Evolutionary conservation across 2,888 invertebrate species (phyloP).

Genomic region (Teleiodes luculella): DNA sequence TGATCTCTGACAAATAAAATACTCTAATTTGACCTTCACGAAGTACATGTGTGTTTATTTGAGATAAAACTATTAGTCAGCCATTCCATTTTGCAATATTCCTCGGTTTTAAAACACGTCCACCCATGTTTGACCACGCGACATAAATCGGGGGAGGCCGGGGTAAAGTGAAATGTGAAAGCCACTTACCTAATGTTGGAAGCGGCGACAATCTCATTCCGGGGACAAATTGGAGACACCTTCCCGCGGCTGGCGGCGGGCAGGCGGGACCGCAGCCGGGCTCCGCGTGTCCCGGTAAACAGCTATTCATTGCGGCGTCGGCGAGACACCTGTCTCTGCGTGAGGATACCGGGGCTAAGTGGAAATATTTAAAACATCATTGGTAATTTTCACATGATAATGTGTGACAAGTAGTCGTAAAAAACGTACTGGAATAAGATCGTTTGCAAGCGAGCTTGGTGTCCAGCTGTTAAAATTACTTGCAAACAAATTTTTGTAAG

Average conservation of each 20-base stretch:
- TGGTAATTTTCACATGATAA: no score
- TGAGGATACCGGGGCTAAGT: background rate
- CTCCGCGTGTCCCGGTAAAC: constrained; percentile 55
- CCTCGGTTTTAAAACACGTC: background rate
- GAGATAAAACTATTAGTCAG: no score
- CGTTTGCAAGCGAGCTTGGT: no score
- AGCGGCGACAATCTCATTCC: constrained; percentile 73
- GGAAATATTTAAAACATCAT: background rate
- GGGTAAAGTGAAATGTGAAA: constrained; percentile 67
- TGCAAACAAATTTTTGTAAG: no score
- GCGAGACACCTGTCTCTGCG: constrained; percentile 62
- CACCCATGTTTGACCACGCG: constrained; percentile 4
- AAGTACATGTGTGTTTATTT: no score
- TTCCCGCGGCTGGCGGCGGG: constrained; percentile 42
- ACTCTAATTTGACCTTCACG: no score
- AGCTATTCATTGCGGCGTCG: constrained; percentile 67
- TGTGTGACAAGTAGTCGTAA: no score
- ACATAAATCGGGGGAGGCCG: constrained; percentile 36
- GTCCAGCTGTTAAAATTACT: no score
- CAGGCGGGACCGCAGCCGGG: constrained; percentile 40
- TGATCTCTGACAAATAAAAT: no score
- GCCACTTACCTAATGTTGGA: constrained; percentile 70
- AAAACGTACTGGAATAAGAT: no score
- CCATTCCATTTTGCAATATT: background rate
- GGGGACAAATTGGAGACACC: constrained; percentile 74